Evolutionary conservation across 2,888 invertebrate species (phyloP), one percentile per base, ranked within the genome.

Genomic region (Arge pagana): DNA sequence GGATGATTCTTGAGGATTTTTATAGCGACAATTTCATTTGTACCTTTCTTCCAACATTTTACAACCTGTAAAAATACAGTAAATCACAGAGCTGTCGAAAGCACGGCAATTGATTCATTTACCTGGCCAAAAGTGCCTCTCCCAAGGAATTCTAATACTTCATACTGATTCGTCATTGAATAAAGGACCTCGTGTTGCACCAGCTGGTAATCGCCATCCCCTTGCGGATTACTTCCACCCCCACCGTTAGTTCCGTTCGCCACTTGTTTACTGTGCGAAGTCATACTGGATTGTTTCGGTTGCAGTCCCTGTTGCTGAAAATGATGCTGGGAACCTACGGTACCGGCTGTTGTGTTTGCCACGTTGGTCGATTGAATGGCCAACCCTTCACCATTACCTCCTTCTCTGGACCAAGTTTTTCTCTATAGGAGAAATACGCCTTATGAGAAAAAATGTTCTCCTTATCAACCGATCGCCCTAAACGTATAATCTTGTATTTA

Each of bases 1-100:
- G 99, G 99, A 82, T 99, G 99, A 83, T 99, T 99, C 83, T 99
- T 99, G 56, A 99, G 83, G 77, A 99, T 99, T 84, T 99, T 99
- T 79, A 99, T 99, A 76, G 99, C 99, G 71, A 99, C 98, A 76
- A 99, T 98, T 81, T 99, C 98, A 78, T 96, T 99, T 70, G 99
- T 99, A 78, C 98, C 98, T 78, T 98, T 97, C 81, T 99, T 99
- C 98, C 99, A 99, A 81, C 99, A 99, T 82, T 99, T 99, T 75
- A 99, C 99, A 74, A 99, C 99, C 85, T 94, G 86, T 10, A 64
- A 65, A 37, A 11, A 35, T 21, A 52, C 21, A 19, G 13, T 13
- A 11, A 37, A 37, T 21, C 24, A 49, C 13, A 26, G 23, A 19
- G 16, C n/a, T 16, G n/a, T 39, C n/a, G 5, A 11, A 19, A n/a